phyloP scores from a whole-genome alignment of 1,140 invertebrate species.

The Theocolax elegans region DNA sequence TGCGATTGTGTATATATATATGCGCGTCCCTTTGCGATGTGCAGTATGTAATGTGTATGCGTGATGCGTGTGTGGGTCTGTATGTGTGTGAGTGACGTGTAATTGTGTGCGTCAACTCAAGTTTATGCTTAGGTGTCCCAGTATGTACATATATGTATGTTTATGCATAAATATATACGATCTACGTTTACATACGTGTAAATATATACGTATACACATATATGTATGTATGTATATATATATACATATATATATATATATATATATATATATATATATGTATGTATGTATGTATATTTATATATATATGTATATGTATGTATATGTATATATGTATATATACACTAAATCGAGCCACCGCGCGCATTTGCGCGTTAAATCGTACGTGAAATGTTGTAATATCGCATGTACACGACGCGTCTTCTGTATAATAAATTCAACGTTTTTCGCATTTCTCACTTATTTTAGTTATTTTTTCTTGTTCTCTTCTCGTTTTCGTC shows the following conservation, averaged over 20 bases:
- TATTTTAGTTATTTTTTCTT: constrained; percentile 8
- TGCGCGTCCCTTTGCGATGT: too few relatives aligned
- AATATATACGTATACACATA: too few relatives aligned
- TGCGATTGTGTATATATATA: too few relatives aligned
- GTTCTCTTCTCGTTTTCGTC: background rate
- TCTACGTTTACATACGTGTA: too few relatives aligned
- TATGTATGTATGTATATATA: background rate
- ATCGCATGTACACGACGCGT: constrained; percentile 20
- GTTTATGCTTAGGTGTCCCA: too few relatives aligned
- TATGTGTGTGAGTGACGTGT: too few relatives aligned
- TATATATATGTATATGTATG: too few relatives aligned
- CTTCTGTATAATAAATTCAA: constrained; percentile 24
- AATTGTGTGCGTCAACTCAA: too few relatives aligned
- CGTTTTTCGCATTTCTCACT: background rate
- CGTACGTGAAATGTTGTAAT: constrained; percentile 30
- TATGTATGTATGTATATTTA: too few relatives aligned
- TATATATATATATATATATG: too few relatives aligned
- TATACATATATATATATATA: background rate
- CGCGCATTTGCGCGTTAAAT: constrained; percentile 29
- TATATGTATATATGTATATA: background rate
- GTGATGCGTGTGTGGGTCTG: too few relatives aligned
- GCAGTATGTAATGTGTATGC: too few relatives aligned
- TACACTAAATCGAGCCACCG: constrained; percentile 35
- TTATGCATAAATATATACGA: background rate
- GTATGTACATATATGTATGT: background rate